phyloP scores from a whole-genome alignment of 2,797 vertebrate species.

The Cyclopterus lumpus region DNA sequence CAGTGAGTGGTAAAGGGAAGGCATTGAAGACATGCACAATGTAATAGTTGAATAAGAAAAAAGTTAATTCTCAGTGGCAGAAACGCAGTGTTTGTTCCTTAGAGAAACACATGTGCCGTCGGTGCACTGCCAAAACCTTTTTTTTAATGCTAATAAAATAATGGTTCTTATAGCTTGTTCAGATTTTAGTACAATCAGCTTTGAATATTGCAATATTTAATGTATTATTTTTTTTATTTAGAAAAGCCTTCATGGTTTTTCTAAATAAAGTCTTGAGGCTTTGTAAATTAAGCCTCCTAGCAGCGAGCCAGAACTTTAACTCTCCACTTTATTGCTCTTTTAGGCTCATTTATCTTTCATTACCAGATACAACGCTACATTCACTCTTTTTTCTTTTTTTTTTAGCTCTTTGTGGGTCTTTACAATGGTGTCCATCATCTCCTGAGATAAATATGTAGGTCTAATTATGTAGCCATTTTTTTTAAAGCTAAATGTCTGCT shows the following conservation, averaged over 20 bases:
- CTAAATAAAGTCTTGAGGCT: no score
- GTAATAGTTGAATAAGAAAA: conserved; percentile 34
- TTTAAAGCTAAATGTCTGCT: not conserved
- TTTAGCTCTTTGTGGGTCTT: not conserved
- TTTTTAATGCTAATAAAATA: conserved; percentile 36
- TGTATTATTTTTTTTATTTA: not conserved
- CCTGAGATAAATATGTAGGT: not conserved
- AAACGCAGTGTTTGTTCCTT: not conserved
- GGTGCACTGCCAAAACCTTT: conserved; percentile 23
- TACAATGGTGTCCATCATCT: not conserved
- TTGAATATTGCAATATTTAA: not conserved
- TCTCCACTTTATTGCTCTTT: not conserved
- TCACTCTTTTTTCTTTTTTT: not conserved
- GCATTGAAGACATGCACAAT: conserved; percentile 6
- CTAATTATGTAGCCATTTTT: not conserved
- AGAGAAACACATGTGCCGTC: conserved; percentile 32
- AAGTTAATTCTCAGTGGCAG: conserved; percentile 12
- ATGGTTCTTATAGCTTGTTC: conserved; percentile 23
- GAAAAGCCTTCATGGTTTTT: no score
- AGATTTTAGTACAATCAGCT: conserved; percentile 13
- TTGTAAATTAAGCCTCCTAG: no score
- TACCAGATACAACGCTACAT: not conserved
- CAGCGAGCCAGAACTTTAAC: not conserved
- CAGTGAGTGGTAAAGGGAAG: conserved; percentile 7
- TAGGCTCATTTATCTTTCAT: not conserved